These are phyloP conservation scores for Alcis repandata DNA, from an alignment of 2,888 invertebrate genomes.

Conservation along the genomic window DNA sequence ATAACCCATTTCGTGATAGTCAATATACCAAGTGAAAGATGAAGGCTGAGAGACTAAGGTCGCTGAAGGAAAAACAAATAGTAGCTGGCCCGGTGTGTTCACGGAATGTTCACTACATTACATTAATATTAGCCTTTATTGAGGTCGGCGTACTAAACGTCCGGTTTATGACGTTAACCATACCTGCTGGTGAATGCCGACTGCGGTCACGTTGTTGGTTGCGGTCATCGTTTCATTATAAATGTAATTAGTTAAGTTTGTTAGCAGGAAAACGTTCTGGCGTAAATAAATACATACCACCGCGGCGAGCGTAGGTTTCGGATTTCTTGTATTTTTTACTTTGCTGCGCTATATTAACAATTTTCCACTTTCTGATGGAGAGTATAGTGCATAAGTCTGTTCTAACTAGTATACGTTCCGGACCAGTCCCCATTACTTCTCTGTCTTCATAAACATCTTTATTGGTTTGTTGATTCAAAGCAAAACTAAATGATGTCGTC, in stretches of 20 bases:
- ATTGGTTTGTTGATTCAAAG: no score
- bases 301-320: background rate
- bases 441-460: no score
- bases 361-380: no score
- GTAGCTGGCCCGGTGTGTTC: conserved; percentile 3
- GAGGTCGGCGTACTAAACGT: conserved; percentile 32
- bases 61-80: conserved; percentile 24
- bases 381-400: no score
- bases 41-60: conserved; percentile 8
- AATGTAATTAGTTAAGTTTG: conserved; percentile 31
- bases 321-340: background rate
- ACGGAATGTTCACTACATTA: no score
- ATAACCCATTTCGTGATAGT: conserved; percentile 9
- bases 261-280: conserved; percentile 3
- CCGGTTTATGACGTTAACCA: conserved; percentile 32
- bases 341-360: background rate
- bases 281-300: background rate
- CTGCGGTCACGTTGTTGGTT: conserved; percentile 28
- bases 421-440: no score
- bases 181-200: conserved; percentile 30
- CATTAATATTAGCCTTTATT: conserved; percentile 29
- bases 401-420: no score
- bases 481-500: no score
- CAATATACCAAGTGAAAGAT: conserved; percentile 12
- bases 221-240: conserved; percentile 34